A percentile compares a stretch with the other conserved stretches of the same genome.
Conservation (phyloP, 2,113 vertebrate species). For the Oostethus manadensis region DNA sequence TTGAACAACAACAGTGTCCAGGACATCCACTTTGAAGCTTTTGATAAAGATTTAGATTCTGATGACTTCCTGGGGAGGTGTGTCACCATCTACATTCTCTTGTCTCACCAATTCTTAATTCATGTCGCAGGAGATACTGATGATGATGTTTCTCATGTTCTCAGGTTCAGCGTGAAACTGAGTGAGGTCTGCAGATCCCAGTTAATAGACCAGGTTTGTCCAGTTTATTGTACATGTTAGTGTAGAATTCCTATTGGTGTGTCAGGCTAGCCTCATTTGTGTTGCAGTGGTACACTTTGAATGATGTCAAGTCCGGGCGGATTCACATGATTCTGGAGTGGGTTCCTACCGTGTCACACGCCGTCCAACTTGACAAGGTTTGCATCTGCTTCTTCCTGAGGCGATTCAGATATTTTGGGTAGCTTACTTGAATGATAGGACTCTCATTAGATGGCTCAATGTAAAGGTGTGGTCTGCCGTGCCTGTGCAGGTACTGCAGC, state of each 20-base stretch:
- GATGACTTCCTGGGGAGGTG: constrained; percentile 90
- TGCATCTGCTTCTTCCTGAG: not conserved
- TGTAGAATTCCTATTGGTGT: too few relatives aligned
- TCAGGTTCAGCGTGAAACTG: constrained; percentile 61
- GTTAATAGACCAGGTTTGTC: constrained; percentile 64
- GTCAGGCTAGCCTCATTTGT: constrained; percentile 2
- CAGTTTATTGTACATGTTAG: not conserved
- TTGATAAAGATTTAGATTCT: constrained; percentile 86
- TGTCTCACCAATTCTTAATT: constrained; percentile 1
- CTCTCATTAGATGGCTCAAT: too few relatives aligned
- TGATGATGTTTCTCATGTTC: not conserved
- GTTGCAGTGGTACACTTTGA: constrained; percentile 82
- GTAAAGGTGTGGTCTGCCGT: not conserved
- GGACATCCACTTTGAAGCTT: constrained; percentile 79
- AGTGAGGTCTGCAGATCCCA: constrained; percentile 61
- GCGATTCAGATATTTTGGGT: not conserved
- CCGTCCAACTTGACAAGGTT: constrained; percentile 80
- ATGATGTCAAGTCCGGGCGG: constrained; percentile 81
- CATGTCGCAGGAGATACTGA: not conserved
- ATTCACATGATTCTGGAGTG: constrained; percentile 83
- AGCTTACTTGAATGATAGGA: not conserved
- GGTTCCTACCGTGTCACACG: constrained; percentile 64
- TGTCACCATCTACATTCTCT: not conserved
- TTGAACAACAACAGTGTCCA: constrained; percentile 66
- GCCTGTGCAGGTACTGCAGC: constrained; percentile 70